These are phyloP conservation scores for Xenus cinereus DNA, from an alignment of 2,113 vertebrate species.

Conservation along the genomic window DNA sequence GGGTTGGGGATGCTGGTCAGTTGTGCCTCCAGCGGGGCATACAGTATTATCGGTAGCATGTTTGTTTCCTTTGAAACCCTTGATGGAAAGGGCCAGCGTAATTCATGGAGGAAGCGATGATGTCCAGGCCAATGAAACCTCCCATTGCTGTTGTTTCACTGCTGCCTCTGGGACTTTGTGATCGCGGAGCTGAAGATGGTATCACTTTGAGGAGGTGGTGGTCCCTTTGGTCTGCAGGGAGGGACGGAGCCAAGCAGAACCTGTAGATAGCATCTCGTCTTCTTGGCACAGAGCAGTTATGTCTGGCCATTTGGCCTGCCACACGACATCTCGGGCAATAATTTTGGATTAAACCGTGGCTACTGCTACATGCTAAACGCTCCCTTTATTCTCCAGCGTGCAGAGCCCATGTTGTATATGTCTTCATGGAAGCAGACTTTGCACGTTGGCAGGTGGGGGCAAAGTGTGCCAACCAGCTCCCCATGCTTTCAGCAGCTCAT, in stretches of 20 bases:
- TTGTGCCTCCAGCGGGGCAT: accelerated
- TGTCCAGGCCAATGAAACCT: background rate
- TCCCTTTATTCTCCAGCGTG: background rate
- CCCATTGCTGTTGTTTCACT: accelerated
- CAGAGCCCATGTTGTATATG: background rate
- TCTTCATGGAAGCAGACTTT: background rate
- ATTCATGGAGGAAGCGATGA: background rate
- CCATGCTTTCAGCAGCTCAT: background rate
- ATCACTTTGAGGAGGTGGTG: background rate
- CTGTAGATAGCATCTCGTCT: background rate
- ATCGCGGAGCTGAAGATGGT: accelerated
- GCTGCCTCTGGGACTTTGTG: background rate
- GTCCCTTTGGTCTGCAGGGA: background rate
- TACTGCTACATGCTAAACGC: background rate
- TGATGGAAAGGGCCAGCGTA: accelerated
- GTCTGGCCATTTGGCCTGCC: background rate
- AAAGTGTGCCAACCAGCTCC: background rate
- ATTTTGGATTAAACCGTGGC: background rate
- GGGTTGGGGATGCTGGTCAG: accelerated
- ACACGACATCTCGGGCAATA: accelerated
- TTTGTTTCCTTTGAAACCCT: background rate
- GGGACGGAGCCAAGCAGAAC: background rate
- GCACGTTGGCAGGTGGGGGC: background rate
- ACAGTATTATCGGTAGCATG: accelerated
- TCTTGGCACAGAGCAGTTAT: background rate